Base-by-base conservation (phyloP, 2,888 invertebrate species). In the Aelia acuminata region DNA sequence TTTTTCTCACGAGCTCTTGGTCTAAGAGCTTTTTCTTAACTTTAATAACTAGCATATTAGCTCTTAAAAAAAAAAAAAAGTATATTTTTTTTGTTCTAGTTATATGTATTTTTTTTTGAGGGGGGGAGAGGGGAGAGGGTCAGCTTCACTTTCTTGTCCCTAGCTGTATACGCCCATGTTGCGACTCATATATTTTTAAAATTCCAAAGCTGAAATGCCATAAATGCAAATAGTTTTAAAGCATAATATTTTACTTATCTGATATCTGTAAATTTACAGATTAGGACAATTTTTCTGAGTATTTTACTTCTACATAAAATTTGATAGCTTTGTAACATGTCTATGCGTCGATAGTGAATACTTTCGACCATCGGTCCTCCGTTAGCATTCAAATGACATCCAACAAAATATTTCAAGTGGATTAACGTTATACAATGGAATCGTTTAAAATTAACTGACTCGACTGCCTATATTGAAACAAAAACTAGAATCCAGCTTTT, bases 401-500 rank as follows among this genome's bases (percentile, higher is more conserved):
- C 31, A 63, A 26, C 57, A 57, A 57, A 57, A 63, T 31, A 31
- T 63, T 63, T 31, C 15, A 63, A 31, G 18, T 31, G 31, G 18
- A 31, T 63, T 31, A 63, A 31, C 15, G 7, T 63, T 31, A 26
- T 4, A 39, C 70, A 11, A 43, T 43, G 43, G 8, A 22, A 22
- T 22, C 11, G n/a, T 22, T 85, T 85, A 26, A 35, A 88, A 87
- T 89, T 89, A 91, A 90, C 91, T 91, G 26, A 91, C 91, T 88
- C 91, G 90, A 70, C 90, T 90, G 80, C 90, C 90, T 39, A 91
- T 90, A 18, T 90, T 90, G 48, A 91, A 89, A 88, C 90, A 91
- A 84, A 84, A 84, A 84, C 49, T 48, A 35, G 84, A 48, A 50
- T 84, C 49, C 0, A 84, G 31, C 15, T 84, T 84, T 7, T 48